A percentile compares a stretch with the other conserved stretches of the same genome.
Conservation (phyloP, 2,888 invertebrate genomes). For the Pristionchus arcanus region DNA sequence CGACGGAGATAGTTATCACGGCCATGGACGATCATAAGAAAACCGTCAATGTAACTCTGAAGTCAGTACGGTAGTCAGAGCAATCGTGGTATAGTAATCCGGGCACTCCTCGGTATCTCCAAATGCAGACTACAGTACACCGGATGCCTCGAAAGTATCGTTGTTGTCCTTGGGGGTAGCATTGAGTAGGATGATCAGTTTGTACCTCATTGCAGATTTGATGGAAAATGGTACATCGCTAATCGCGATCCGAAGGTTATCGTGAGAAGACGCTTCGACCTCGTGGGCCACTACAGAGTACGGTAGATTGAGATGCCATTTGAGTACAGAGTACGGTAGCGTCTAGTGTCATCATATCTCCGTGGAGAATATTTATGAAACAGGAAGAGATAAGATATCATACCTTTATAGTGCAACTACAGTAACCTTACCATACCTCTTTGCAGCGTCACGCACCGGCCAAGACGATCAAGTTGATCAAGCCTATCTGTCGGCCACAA, state of each 20-base stretch:
- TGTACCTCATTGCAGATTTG: background rate
- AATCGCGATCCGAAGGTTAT: background rate
- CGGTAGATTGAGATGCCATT: background rate
- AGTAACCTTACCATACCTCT: too few species aligned
- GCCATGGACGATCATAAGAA: background rate
- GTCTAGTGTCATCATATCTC: background rate
- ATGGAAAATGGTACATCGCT: background rate
- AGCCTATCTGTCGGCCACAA: background rate
- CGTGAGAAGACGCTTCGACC: background rate
- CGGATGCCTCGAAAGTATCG: too few species aligned
- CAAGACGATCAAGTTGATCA: background rate
- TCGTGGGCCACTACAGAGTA: background rate
- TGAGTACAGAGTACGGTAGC: background rate
- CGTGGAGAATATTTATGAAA: too few species aligned
- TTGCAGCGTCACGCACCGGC: background rate
- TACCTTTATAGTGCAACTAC: too few species aligned
- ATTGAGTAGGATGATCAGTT: background rate
- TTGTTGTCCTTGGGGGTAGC: background rate
- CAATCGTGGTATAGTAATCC: background rate
- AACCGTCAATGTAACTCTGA: background rate
- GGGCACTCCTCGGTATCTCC: background rate
- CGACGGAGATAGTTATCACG: background rate
- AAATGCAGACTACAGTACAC: background rate
- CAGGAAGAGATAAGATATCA: too few species aligned
- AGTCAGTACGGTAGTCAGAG: background rate